These are phyloP conservation scores for Horisme vitalbata DNA, from an alignment of 2,888 invertebrate genomes.

Conservation along the genomic window DNA sequence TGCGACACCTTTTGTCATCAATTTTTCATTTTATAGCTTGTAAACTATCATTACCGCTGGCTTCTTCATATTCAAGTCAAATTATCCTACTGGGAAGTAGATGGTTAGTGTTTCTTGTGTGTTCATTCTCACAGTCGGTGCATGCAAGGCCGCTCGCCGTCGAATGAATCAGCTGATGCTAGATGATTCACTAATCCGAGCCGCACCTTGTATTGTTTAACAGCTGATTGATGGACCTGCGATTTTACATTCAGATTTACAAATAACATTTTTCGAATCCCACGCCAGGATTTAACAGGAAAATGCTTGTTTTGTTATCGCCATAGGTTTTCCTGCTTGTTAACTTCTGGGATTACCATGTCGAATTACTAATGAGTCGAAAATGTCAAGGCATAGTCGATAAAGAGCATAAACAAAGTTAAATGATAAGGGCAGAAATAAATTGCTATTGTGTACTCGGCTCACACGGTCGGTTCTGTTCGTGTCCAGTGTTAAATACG, in stretches of 20 bases:
- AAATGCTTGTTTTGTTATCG: constrained; percentile 16
- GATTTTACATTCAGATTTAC: constrained; percentile 40
- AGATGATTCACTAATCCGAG: constrained; percentile 57
- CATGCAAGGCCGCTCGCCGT: constrained; percentile 64
- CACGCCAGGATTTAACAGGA: constrained; percentile 32
- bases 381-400: constrained; percentile 5
- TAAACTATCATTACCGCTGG: constrained; percentile 11
- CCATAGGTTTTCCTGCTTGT: constrained; percentile 20
- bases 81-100: constrained; percentile 48
- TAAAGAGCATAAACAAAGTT: constrained; percentile 4
- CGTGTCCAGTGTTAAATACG: constrained; percentile 54
- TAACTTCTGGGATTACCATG: constrained; percentile 26
- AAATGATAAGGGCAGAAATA: constrained; percentile 41
- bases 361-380: constrained; percentile 13
- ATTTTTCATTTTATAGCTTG: neutral
- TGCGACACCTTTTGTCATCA: neutral
- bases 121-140: constrained; percentile 59
- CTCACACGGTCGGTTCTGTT: constrained; percentile 37
- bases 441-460: constrained; percentile 22
- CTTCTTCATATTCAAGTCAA: constrained; percentile 24
- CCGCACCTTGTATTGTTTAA: constrained; percentile 58
- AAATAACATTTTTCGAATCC: constrained; percentile 32
- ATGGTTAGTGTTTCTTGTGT: constrained; percentile 54
- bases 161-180: constrained; percentile 73
- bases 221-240: constrained; percentile 50